Base-by-base conservation (phyloP, 1,140 invertebrate species). In the Brachionus angularis region DNA sequence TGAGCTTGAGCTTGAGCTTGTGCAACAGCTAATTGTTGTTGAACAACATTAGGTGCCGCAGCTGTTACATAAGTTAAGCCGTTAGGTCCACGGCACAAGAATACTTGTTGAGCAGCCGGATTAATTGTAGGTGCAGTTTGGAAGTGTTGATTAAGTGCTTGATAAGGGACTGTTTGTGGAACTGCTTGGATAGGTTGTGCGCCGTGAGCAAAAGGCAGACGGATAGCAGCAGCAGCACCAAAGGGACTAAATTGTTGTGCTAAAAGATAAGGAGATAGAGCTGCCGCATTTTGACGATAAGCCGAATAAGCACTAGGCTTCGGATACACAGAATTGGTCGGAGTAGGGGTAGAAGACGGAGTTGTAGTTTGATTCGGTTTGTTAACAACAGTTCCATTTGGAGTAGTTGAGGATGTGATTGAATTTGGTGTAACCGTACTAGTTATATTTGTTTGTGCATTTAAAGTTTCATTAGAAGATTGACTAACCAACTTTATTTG, bases 61-160 rank as follows among this genome's bases (percentile, higher is more conserved):
- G 46, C 58, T 27, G 42, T 46, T 25, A 46, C 58, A 64, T 46
- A 46, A 10, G 39, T 27, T n/a, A 46, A 18, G 31, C 39, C 58
- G 47, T 46, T 47, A 4, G 58, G 39, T 31, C 39, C 58, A 18
- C 39, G 23, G 12, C 39, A 46, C n/a, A 33, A 21, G 47, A 46
- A 64, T n/a, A 46, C 58, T 31, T 46, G 58, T 25, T 46, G 39
- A 39, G 34, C 34, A 39, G 10, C 34, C n/a, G n/a, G n/a, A 3
- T 8, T 2, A 39, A 39, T 47, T 46, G 39, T 2, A 46, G n/a
- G 47, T 16, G 25, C 8, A 25, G 12, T 31, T 46, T 16, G 12
- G n/a, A 18, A 8, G 23, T 5, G n/a, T 23, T n/a, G 7, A 23
- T 27, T 31, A 46, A 31, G n/a, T 12, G 34, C n/a, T 7, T n/a